Conservation (phyloP, 2,888 invertebrate species). For the Eupithecia insigniata region DNA sequence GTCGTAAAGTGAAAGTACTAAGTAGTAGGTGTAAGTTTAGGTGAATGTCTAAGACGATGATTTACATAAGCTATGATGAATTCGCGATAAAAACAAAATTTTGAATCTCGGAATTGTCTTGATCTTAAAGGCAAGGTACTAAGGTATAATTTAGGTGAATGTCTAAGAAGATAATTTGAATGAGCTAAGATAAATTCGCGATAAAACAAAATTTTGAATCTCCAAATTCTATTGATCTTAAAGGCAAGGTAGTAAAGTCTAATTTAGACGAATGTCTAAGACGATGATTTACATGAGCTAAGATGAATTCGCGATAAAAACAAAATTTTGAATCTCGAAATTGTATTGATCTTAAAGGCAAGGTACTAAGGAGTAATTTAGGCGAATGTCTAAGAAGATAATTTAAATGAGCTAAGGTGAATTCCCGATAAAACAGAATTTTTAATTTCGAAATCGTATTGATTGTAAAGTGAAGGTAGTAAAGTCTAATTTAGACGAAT, state of each 20-base stretch:
- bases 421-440: too few relatives aligned
- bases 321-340: constrained; percentile 4
- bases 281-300: background rate
- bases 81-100: background rate
- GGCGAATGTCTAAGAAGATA: constrained; percentile 24
- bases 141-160: constrained; percentile 14
- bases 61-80: background rate
- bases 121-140: background rate
- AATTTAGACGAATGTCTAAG: constrained; percentile 12
- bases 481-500: background rate
- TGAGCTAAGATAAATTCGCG: too few relatives aligned
- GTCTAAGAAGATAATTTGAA: too few relatives aligned
- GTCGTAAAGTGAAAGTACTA: background rate
- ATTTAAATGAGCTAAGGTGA: too few relatives aligned
- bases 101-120: background rate
- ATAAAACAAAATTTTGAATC: too few relatives aligned
- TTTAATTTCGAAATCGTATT: too few relatives aligned
- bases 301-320: background rate
- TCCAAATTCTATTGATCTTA: too few relatives aligned
- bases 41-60: constrained; percentile 9
- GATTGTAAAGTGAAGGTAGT: too few relatives aligned
- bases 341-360: background rate
- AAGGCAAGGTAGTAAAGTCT: too few relatives aligned
- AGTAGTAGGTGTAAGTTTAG: too few relatives aligned
- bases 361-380: constrained; percentile 11